Percentiles rank a stretch among this genome's conserved stretches.
phyloP scores from a whole-genome alignment of 2,113 vertebrate species.

The Capreolus pygargus region DNA sequence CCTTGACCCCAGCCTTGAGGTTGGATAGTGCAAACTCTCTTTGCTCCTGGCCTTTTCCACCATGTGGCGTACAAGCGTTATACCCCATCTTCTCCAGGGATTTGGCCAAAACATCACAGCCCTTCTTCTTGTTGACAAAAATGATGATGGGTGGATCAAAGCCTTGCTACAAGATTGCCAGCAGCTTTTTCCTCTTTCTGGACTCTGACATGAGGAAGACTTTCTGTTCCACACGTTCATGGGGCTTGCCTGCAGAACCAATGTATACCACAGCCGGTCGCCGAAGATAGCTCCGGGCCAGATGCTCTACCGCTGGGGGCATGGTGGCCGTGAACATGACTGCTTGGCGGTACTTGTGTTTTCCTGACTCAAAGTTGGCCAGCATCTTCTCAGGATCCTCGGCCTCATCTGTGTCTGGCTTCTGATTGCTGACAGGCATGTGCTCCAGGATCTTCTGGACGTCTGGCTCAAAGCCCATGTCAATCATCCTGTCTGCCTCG shows the following conservation, averaged over 20 bases:
- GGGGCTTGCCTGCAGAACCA: constrained; percentile 96
- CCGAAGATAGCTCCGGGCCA: constrained; percentile 96
- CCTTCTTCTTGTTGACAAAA: constrained; percentile 99
- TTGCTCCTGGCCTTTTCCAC: constrained; percentile 98
- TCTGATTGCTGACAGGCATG: constrained; percentile 98
- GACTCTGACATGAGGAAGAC: constrained; percentile 97
- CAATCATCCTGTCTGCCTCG: constrained; percentile 98
- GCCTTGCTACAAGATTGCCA: constrained; percentile 92
- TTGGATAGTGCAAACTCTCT: constrained; percentile 98
- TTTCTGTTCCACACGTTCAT: constrained; percentile 97
- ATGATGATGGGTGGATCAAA: constrained; percentile 99
- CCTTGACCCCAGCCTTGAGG: constrained; percentile 97
- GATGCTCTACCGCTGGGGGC: constrained; percentile 93
- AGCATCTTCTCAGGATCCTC: constrained; percentile 98
- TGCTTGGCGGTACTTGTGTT: constrained; percentile 98
- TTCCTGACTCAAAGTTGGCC: constrained; percentile 96
- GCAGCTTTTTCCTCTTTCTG: constrained; percentile 97
- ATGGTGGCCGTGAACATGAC: constrained; percentile 99
- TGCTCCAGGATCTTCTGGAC: constrained; percentile 98
- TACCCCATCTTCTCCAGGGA: constrained; percentile 99
- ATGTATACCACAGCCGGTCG: constrained; percentile 98
- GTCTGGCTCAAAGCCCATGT: constrained; percentile 98
- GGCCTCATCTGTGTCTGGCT: constrained; percentile 95
- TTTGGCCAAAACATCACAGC: constrained; percentile 96
- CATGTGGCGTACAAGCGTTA: constrained; percentile 97